phyloP scores from a whole-genome alignment of 1,140 invertebrate species.

The Penaeus japonicus region DNA sequence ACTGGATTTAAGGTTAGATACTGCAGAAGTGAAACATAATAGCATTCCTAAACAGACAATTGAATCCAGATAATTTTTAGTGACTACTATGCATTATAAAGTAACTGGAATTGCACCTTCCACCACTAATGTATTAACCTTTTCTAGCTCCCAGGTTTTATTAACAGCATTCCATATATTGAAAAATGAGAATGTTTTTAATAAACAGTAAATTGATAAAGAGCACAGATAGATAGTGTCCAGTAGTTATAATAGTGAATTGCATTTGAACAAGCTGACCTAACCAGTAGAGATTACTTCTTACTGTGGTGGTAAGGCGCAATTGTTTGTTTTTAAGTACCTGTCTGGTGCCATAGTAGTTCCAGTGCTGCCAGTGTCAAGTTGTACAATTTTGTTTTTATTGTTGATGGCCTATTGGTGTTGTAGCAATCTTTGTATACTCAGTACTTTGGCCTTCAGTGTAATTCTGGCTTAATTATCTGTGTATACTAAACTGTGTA shows the following conservation, averaged over 20 bases:
- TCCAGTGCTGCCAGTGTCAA: constrained; percentile 37
- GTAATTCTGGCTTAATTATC: no score
- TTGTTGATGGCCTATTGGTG: constrained; percentile 6
- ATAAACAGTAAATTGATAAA: no score
- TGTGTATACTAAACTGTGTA: no score
- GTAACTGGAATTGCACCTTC: background rate
- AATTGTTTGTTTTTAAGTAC: constrained; percentile 10
- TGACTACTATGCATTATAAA: background rate
- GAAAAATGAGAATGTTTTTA: background rate
- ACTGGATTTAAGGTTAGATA: constrained; percentile 43
- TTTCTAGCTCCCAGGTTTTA: background rate
- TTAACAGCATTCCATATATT: constrained; percentile 17
- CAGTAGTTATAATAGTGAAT: no score
- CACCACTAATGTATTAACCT: background rate
- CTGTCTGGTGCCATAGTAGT: constrained; percentile 41
- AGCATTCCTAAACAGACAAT: constrained; percentile 2
- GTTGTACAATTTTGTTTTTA: constrained; percentile 26
- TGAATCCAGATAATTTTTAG: constrained; percentile 35
- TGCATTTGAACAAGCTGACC: no score
- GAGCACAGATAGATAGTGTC: no score
- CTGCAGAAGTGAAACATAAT: constrained; percentile 9
- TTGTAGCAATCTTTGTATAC: background rate
- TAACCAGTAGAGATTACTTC: background rate
- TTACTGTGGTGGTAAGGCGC: constrained; percentile 1
- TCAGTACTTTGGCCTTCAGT: no score